phyloP scores from a whole-genome alignment of 2,888 invertebrate genomes.

The Sialis lutaria region DNA sequence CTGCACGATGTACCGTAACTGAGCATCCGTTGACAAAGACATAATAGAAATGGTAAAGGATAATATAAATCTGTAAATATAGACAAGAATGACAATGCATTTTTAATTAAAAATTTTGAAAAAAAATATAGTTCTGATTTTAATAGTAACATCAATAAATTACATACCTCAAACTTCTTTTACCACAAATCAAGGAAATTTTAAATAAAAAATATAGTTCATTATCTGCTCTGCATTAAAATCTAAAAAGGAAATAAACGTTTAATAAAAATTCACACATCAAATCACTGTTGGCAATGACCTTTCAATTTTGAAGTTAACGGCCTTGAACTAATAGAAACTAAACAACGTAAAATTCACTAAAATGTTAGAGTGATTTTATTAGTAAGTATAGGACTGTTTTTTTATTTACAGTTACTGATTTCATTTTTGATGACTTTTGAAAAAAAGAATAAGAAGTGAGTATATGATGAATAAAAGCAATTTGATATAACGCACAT shows the following conservation, averaged over 20 bases:
- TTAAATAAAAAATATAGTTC: background rate
- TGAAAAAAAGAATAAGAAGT: too few species aligned
- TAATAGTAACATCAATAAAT: background rate
- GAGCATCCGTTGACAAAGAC: slow-evolving; percentile 42
- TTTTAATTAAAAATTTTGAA: background rate
- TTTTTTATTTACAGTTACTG: too few species aligned
- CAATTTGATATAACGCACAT: too few species aligned
- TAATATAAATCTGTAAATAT: background rate
- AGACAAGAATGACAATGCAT: background rate
- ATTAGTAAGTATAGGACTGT: too few species aligned
- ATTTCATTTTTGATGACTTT: too few species aligned
- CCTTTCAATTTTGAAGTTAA: slow-evolving; percentile 20
- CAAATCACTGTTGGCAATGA: slow-evolving; percentile 13
- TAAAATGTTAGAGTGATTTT: too few species aligned
- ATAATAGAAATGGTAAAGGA: slow-evolving; percentile 16
- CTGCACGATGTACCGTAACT: slow-evolving; percentile 63
- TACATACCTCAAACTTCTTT: background rate
- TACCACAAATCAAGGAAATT: background rate
- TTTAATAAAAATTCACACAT: background rate
- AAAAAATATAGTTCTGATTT: background rate
- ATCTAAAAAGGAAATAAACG: background rate
- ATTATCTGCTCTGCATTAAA: background rate
- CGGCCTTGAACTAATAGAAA: slow-evolving; percentile 17
- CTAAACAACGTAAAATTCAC: too few species aligned
- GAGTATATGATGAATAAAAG: too few species aligned